phyloP scores from a whole-genome alignment of 1,140 invertebrate genomes.

The Aphaenogaster floridana region DNA sequence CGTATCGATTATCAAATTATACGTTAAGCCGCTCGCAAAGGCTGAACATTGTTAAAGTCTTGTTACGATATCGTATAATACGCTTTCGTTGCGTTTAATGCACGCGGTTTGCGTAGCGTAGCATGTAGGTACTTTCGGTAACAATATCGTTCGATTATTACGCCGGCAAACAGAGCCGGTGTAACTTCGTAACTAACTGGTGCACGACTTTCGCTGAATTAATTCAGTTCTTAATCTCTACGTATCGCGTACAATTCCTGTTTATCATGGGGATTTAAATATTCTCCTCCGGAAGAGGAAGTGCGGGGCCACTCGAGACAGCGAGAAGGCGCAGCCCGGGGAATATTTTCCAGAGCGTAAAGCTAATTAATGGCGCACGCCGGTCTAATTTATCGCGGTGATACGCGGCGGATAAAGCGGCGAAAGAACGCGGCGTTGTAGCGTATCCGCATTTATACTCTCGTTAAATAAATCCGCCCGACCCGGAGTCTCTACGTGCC shows the following conservation, averaged over 20 bases:
- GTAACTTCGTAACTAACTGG: constrained; percentile 1
- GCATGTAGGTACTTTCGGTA: background rate
- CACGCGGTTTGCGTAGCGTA: background rate
- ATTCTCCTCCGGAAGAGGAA: constrained; percentile 22
- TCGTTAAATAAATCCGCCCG: constrained; percentile 66
- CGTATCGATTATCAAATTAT: constrained; percentile 39
- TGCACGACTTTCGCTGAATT: background rate
- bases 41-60: background rate
- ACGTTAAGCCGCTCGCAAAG: background rate
- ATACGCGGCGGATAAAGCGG: constrained; percentile 54
- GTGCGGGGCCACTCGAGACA: constrained; percentile 27
- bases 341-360: constrained; percentile 48
- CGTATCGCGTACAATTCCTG: constrained; percentile 27
- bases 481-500: constrained; percentile 40
- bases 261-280: constrained; percentile 52
- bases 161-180: background rate
- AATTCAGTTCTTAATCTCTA: constrained; percentile 42
- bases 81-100: constrained; percentile 12
- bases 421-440: constrained; percentile 54
- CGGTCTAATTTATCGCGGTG: constrained; percentile 58
- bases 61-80: constrained; percentile 17
- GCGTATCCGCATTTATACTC: constrained; percentile 65
- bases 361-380: constrained; percentile 52
- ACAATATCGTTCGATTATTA: constrained; percentile 35
- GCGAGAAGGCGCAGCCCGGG: constrained; percentile 31